Evolutionary conservation across 2,113 vertebrate genomes (phyloP), one percentile per base, ranked within the genome.

Genomic region (Arothron firmamentum): DNA sequence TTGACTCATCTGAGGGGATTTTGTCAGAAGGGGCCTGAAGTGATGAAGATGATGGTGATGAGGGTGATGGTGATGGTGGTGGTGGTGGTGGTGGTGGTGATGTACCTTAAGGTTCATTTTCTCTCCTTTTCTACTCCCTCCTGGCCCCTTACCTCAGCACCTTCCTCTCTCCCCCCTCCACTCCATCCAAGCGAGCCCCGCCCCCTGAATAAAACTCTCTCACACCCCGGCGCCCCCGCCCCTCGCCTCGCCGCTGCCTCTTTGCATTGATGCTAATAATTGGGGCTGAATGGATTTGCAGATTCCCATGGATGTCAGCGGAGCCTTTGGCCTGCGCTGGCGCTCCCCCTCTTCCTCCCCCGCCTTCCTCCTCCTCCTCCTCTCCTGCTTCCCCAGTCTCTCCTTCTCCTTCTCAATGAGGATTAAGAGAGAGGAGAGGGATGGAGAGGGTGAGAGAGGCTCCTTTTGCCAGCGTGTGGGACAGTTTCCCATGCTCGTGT

Each of bases 211-310:
- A 38, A 56, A 72, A 70, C 70, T 68, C 64, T 73, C 85, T 77
- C 83, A 82, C 83, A 78, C 81, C 80, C 67, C 67, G 62, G 76
- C 72, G 66, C 75, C 79, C 74, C 80, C 70, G 55, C 65, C 56
- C 68, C 79, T 84, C 70, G 74, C 70, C 74, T 82, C 66, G 67
- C 61, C 65, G 70, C 81, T 75, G 56, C 74, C 78, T 67, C 88
- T 84, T 80, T 16, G 85, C 82, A 88, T 84, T 87, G 91, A 92
- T 90, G 88, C 77, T 63, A 77, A 87, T 91, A 92, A 94, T 93
- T 91, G 82, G 64, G 15, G 53, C 83, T 94, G 91, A 89, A 93
- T 86, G 83, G 85, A 79, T 78, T 80, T 79, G 83, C 85, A 81
- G 85, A 88, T 89, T 90, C 90, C 91, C 88, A 85, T 88, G 87